Evolutionary conservation across 2,113 vertebrate genomes (phyloP).

Genomic region (Ovibos moschatus): DNA sequence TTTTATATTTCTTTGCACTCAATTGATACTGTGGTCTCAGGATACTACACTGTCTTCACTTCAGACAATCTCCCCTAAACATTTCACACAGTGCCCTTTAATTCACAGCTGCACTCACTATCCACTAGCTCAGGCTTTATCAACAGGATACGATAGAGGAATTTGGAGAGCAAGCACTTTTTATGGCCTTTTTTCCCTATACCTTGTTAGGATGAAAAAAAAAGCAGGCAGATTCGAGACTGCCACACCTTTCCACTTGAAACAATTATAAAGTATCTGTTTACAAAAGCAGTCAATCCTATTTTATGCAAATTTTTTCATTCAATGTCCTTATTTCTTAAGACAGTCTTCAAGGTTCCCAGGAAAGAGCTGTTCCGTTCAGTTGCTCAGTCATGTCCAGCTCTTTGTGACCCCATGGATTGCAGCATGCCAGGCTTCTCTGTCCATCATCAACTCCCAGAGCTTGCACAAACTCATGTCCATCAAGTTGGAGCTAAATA

Average conservation of each 20-base stretch:
- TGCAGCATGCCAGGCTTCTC: not conserved
- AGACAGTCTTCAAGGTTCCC: not conserved
- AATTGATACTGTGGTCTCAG: not conserved
- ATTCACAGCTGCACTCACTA: not conserved
- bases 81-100: not conserved
- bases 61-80: not conserved
- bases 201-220: not conserved
- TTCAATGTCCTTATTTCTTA: not conserved
- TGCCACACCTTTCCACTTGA: not conserved
- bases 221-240: not conserved
- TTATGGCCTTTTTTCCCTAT: not conserved
- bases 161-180: not conserved
- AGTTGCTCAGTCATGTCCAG: not conserved
- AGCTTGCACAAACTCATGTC: not conserved
- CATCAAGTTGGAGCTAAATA: not conserved
- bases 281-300: not conserved
- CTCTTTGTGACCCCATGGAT: not conserved
- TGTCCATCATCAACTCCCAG: not conserved
- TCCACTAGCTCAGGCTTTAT: not conserved
- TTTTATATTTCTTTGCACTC: not conserved
- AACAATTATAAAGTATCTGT: not conserved
- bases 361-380: not conserved
- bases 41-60: not conserved
- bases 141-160: not conserved
- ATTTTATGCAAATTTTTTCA: not conserved